Base-by-base conservation (phyloP, 2,797 vertebrate genomes). In the Knipowitschia caucasica region DNA sequence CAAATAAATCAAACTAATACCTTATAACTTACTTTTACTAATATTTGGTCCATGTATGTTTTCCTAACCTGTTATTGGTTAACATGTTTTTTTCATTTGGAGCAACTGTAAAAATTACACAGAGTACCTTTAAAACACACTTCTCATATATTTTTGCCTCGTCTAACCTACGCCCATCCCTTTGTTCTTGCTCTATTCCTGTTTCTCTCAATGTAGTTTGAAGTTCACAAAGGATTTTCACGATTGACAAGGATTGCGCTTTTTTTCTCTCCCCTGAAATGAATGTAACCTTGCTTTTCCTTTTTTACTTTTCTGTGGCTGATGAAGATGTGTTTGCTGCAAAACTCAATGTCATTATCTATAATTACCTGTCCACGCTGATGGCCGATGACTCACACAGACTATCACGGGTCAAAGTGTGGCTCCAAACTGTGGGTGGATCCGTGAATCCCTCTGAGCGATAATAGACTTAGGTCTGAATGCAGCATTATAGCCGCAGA, bases 331-430 rank as follows among this genome's bases (percentile, higher is more conserved):
- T 52, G 54, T 46, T 64, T 63, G 58, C 58, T 49, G 57, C 33
- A 36, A 39, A 33, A 39, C 15, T 55, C n/a, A 18, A 21, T 64
- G 55, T 67, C 60, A 69, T 71, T 73, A 53, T 40, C 50, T 23
- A 40, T 73, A 71, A 71, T 74, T 73, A 71, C 63, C 31, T 63
- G 50, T 52, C 29, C 42, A 20, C 25, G 56, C 46, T 62, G 50
- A 55, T 10, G 44, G 10, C 29, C 45, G 42, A 49, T 65, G 71
- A 79, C 66, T 67, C 66, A 69, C 59, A 24, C 4, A 4, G 57
- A 47, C 79, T 80, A 61, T 73, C 61, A 71, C 42, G 63, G 53
- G 38, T 59, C 8, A 23, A 54, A 45, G 54, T 69, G 63, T 65
- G 58, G 60, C 54, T 50, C 17, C 7, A 31, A 24, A 21, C 44